phyloP scores from a whole-genome alignment of 2,888 invertebrate species.

The Pterostichus madidus region DNA sequence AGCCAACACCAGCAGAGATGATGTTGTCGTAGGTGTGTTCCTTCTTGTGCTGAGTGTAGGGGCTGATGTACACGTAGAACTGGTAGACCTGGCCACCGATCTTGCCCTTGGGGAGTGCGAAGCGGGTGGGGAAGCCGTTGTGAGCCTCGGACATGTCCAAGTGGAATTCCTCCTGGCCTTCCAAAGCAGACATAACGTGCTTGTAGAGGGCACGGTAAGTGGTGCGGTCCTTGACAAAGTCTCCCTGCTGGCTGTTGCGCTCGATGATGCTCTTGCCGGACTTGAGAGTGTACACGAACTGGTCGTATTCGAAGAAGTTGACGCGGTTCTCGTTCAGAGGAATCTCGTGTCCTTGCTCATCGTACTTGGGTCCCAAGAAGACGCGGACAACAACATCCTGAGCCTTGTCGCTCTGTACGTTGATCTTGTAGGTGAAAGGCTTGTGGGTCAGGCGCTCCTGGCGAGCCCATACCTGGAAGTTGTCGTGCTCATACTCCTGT shows the following conservation, averaged over 20 bases:
- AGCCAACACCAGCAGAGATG: conserved; percentile 79
- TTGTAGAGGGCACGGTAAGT: conserved; percentile 83
- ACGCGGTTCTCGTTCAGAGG: conserved; percentile 80
- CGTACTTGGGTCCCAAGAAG: conserved; percentile 86
- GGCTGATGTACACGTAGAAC: conserved; percentile 78
- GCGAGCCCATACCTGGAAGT: conserved; percentile 79
- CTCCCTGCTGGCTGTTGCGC: conserved; percentile 84
- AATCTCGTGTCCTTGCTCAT: conserved; percentile 79
- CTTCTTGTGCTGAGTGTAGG: conserved; percentile 69
- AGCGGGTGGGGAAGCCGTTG: conserved; percentile 85
- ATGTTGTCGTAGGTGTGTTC: conserved; percentile 76
- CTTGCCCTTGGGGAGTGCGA: conserved; percentile 86
- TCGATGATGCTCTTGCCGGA: conserved; percentile 84
- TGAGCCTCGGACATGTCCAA: conserved; percentile 80
- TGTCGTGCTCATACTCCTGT: conserved; percentile 77
- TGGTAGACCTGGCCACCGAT: conserved; percentile 81
- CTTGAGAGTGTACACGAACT: conserved; percentile 80
- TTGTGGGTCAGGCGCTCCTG: conserved; percentile 87
- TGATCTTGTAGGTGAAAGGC: conserved; percentile 82
- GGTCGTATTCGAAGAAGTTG: conserved; percentile 82
- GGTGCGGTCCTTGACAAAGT: conserved; percentile 82
- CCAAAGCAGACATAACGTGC: conserved; percentile 80
- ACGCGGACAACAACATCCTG: conserved; percentile 81
- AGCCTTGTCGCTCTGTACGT: conserved; percentile 81
- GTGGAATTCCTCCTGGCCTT: conserved; percentile 79